A percentile compares a stretch with the other conserved stretches of the same genome.
These are phyloP conservation scores for Chymomyza procnemis DNA, from an alignment of 2,888 invertebrate species.

Conservation along the genomic window DNA sequence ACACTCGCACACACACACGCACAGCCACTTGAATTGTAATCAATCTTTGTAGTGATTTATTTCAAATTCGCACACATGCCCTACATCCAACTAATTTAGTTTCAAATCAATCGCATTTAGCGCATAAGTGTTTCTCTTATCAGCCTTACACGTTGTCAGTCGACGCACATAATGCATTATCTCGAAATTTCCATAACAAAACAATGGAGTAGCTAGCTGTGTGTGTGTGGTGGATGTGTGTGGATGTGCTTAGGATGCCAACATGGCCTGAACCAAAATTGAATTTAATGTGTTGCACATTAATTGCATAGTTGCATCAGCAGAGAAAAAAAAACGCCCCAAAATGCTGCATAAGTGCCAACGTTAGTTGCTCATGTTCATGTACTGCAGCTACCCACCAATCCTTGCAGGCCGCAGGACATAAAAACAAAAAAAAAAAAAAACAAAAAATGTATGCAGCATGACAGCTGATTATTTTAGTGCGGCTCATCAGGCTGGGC, in stretches of 20 bases:
- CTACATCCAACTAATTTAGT: background rate
- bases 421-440: no score
- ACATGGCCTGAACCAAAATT: conserved; percentile 51
- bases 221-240: no score
- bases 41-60: no score
- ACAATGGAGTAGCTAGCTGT: background rate
- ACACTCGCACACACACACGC: no score
- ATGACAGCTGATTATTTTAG: conserved; percentile 51
- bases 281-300: conserved; percentile 56
- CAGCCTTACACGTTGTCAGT: background rate
- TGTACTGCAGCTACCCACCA: background rate
- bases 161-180: background rate
- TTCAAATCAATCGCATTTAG: background rate
- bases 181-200: background rate
- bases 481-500: conserved; percentile 42
- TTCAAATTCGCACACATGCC: background rate
- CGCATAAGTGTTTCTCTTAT: background rate
- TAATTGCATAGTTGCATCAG: conserved; percentile 40
- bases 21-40: no score
- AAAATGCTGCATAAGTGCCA: background rate
- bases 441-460: conserved; percentile 29
- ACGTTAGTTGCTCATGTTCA: background rate
- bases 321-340: no score
- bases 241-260: no score
- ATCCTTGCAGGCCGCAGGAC: no score